These are phyloP conservation scores for Anastrepha ludens DNA, from an alignment of 1,140 invertebrate species.

Conservation along the genomic window DNA sequence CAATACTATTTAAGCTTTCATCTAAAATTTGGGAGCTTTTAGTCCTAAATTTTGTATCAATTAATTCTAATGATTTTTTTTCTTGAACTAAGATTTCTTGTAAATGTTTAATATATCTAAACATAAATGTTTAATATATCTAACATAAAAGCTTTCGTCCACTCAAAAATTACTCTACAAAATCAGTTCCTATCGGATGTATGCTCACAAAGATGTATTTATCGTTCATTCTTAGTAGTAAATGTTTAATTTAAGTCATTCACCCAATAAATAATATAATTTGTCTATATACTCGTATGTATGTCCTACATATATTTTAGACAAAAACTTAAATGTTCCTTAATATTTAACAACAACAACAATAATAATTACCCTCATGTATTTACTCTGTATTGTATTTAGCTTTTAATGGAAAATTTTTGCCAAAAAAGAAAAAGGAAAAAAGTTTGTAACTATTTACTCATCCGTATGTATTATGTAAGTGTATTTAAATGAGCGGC, in stretches of 20 bases:
- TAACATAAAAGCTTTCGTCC: no score
- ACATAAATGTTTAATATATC: no score
- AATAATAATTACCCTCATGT: conserved; percentile 12
- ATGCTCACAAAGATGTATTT: no score
- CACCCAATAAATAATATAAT: background rate
- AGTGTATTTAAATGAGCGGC: conserved; percentile 33
- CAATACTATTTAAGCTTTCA: no score
- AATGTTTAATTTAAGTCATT: background rate
- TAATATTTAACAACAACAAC: background rate
- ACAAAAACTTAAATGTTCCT: conserved; percentile 46
- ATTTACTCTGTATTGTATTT: background rate
- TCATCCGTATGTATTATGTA: conserved; percentile 15
- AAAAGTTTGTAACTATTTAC: background rate
- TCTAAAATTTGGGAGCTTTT: no score
- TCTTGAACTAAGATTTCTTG: no score
- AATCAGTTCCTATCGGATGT: no score
- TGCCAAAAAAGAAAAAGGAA: background rate
- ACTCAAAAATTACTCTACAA: no score
- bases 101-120: no score
- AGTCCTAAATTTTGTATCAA: no score
- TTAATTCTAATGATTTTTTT: no score
- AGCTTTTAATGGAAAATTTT: conserved; percentile 25
- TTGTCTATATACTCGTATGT: conserved; percentile 43
- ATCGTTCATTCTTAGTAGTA: background rate
- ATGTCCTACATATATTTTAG: conserved; percentile 8